phyloP scores from a whole-genome alignment of 2,113 vertebrate species.

The Physeter macrocephalus region DNA sequence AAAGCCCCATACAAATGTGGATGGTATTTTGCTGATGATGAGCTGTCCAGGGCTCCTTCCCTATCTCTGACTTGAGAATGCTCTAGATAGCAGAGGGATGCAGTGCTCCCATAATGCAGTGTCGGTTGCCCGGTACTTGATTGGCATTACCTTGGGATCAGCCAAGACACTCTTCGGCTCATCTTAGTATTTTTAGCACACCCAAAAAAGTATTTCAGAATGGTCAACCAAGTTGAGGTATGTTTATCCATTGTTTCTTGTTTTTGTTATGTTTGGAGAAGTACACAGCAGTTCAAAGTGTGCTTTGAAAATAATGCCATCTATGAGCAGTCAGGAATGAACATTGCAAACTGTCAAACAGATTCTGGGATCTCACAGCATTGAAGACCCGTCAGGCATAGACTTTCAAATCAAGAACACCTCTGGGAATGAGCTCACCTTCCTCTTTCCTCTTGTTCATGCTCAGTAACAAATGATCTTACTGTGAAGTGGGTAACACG shows the following conservation, averaged over 20 bases:
- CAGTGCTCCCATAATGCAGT: accelerated
- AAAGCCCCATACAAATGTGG: accelerated
- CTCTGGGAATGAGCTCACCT: not conserved
- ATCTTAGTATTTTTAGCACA: not conserved
- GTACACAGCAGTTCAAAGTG: not conserved
- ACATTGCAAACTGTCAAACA: not conserved
- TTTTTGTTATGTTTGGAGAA: not conserved
- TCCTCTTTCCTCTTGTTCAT: not conserved
- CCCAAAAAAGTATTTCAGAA: not conserved
- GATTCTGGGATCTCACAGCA: too few species aligned
- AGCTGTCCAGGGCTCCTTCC: not conserved
- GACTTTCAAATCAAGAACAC: not conserved
- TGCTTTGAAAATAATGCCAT: not conserved
- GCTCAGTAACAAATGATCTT: conserved; percentile 32
- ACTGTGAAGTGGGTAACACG: not conserved
- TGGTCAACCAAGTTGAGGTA: not conserved
- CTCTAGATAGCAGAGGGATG: not conserved
- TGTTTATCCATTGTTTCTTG: not conserved
- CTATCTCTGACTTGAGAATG: not conserved
- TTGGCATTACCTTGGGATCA: not conserved
- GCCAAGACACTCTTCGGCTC: not conserved
- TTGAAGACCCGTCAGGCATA: not conserved
- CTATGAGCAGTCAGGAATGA: not conserved
- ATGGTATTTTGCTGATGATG: not conserved
- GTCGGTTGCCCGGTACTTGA: not conserved